Percentiles rank a stretch among this genome's conserved stretches.
These are phyloP conservation scores for Butorides virescens DNA, from an alignment of 2,113 vertebrate species.

Conservation along the genomic window DNA sequence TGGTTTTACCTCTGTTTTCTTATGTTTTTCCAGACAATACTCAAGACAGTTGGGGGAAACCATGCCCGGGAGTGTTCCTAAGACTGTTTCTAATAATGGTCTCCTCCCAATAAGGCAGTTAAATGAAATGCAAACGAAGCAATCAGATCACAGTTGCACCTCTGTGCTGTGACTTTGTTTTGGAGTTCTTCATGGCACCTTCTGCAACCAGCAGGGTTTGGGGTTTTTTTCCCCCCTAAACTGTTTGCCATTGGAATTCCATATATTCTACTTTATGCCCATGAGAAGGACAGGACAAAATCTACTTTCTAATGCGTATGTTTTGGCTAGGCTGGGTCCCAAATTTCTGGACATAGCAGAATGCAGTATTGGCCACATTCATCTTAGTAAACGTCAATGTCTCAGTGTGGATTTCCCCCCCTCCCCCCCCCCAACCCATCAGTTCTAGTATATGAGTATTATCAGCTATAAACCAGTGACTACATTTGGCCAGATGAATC, in stretches of 20 bases:
- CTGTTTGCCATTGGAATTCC: not conserved
- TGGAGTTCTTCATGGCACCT: not conserved
- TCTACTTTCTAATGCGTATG: not conserved
- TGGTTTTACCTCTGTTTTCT: not conserved
- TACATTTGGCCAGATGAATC: not conserved
- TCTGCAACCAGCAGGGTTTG: not conserved
- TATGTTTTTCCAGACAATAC: not conserved
- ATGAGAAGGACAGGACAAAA: not conserved
- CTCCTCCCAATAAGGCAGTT: not conserved
- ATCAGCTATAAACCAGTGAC: not conserved
- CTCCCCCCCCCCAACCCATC: not conserved
- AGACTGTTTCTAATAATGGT: not conserved
- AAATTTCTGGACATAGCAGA: not conserved
- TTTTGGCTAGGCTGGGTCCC: not conserved
- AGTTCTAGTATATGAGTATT: not conserved
- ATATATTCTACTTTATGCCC: not conserved
- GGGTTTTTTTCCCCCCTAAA: rapidly evolving
- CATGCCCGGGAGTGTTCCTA: not conserved
- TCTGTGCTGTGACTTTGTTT: not conserved
- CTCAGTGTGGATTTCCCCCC: not conserved
- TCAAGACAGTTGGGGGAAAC: not conserved
- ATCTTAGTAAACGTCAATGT: not conserved
- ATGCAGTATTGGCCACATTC: not conserved
- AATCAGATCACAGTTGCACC: not conserved
- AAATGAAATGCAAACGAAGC: not conserved